These are phyloP conservation scores for Cyprinodon tularosa DNA, from an alignment of 2,113 vertebrate genomes.

Conservation along the genomic window DNA sequence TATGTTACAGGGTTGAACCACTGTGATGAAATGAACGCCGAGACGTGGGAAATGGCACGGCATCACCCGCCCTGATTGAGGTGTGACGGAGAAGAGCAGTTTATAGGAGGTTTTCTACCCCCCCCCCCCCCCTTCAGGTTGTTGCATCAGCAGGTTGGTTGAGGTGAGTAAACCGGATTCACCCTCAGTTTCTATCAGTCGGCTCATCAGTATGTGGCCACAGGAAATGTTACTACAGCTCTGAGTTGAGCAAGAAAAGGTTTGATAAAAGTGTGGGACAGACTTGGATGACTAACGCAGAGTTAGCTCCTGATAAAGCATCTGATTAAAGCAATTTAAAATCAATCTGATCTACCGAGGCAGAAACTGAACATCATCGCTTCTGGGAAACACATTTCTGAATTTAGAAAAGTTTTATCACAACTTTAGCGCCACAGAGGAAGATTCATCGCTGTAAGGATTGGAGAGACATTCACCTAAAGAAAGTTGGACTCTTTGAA, in stretches of 20 bases:
- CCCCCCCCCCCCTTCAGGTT: rapidly evolving
- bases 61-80: not conserved
- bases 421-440: too few species aligned
- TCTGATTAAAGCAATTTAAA: too few species aligned
- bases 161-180: not conserved
- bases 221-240: not conserved
- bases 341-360: too few species aligned
- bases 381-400: too few species aligned
- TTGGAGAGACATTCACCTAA: too few species aligned
- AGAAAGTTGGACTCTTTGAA: not conserved
- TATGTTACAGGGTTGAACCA: not conserved
- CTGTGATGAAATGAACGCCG: not conserved
- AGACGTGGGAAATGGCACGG: not conserved
- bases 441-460: too few species aligned
- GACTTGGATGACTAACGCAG: not conserved
- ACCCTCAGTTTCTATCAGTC: not conserved
- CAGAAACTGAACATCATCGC: too few species aligned
- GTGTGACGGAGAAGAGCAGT: not conserved
- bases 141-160: constrained; percentile 3
- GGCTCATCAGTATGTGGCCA: not conserved
- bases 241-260: not conserved
- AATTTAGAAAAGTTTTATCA: too few species aligned
- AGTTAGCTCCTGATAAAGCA: not conserved
- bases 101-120: too few species aligned
- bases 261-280: not conserved